Percentiles rank a stretch among this genome's conserved stretches.
Evolutionary conservation across 2,113 vertebrate genomes (phyloP).

Genomic region (Heterocephalus glaber): DNA sequence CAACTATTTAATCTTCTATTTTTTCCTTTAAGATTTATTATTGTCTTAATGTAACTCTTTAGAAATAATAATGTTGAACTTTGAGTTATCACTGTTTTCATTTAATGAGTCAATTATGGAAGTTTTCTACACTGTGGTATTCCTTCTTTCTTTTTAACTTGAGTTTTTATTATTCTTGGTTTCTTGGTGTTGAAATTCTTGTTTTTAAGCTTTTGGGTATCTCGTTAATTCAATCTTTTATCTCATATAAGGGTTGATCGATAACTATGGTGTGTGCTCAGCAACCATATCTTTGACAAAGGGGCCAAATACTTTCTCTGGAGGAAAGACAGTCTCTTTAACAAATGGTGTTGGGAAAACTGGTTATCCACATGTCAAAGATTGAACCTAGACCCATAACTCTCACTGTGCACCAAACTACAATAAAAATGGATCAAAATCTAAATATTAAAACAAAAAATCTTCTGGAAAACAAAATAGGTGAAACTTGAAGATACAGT

Average conservation of each 20-base stretch:
- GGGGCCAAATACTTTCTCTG: not conserved
- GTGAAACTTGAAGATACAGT: not conserved
- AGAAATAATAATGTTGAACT: conserved; percentile 2
- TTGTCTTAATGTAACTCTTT: conserved; percentile 32
- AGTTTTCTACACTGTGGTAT: not conserved
- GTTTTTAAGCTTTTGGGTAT: not conserved
- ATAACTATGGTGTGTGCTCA: not conserved
- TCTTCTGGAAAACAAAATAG: not conserved
- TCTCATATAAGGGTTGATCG: not conserved
- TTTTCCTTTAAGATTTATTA: conserved; percentile 44
- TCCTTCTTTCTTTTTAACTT: not conserved
- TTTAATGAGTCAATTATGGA: not conserved
- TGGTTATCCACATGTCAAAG: not conserved
- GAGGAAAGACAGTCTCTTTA: not conserved
- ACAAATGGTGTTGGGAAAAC: not conserved
- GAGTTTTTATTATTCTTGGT: conserved; percentile 3
- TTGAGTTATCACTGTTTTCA: not conserved
- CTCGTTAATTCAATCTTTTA: not conserved
- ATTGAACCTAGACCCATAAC: not conserved
- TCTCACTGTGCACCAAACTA: not conserved
- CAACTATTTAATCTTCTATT: not conserved
- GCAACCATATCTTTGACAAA: not conserved
- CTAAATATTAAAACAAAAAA: not conserved
- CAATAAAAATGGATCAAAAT: not conserved
- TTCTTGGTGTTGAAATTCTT: conserved; percentile 16